Evolutionary conservation across 1,140 invertebrate species (phyloP), one percentile per base, ranked within the genome.

Genomic region (Macrosteles quadrilineatus): DNA sequence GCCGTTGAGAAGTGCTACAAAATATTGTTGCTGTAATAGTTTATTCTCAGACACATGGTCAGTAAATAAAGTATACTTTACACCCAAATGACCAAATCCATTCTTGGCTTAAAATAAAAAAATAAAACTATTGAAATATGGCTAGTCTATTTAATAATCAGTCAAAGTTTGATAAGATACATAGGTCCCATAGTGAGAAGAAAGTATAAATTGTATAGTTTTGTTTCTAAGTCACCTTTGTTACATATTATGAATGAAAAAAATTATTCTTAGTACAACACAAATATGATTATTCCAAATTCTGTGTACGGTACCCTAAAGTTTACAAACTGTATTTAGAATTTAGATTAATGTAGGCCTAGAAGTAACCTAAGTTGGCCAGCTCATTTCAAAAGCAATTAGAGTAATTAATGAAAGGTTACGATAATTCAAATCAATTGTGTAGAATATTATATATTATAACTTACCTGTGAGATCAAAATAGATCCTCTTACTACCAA

Each of bases 1-100:
- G 11, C 90, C 90, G 79, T 88, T 89, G 6, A 92, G 74, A 36
- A 83, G 79, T 75, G 81, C 88, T 90, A 73, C 50, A 82, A 78
- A 73, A 66, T 73, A 76, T 43, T 65, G 40, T 23, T 65, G 55
- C 72, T 75, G 75, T 65, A 71, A 67, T 70, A 63, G 45, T 43
- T 71, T 36, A 66, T 45, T 62, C 32, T 68, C 50, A 72, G 32
- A 69, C 59, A 68, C 68, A 27, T 36, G 17, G 32, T 23, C 17
- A 27, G 9, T 25, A 53, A 25, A n/a, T n/a, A 19, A 19, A 19
- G 6, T 19, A 53, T 6, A 53, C 47, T 25, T 25, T 9, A 53
- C 23, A 68, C 43, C 21, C 14, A 55, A 11, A n/a, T n/a, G 6
- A 59, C 50, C 6, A 55, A 55, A 11, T n/a, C 9, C 4, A 12